Conservation (phyloP, 2,888 invertebrate species). For the Elegia similella region DNA sequence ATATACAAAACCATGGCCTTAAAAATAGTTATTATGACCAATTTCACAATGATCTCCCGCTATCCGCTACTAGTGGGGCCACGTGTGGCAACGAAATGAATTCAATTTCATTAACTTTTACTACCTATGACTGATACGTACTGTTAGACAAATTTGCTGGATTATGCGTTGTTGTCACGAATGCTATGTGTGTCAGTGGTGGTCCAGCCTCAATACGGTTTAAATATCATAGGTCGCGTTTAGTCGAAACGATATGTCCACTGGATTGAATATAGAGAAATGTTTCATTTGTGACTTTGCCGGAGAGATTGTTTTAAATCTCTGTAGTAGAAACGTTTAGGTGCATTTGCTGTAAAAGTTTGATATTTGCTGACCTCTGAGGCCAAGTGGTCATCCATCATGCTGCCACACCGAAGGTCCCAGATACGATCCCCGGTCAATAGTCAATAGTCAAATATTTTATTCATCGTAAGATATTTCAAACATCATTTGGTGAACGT, state of each 20-base stretch:
- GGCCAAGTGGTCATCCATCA: no score
- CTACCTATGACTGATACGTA: conserved; percentile 44
- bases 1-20: background rate
- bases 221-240: conserved; percentile 1
- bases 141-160: conserved; percentile 34
- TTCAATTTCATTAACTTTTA: conserved; percentile 40
- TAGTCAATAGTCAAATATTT: no score
- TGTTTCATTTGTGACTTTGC: no score
- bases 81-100: conserved; percentile 24
- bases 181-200: conserved; percentile 21
- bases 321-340: no score
- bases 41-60: background rate
- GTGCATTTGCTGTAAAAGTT: no score
- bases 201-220: background rate
- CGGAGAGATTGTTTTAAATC: no score
- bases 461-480: no score
- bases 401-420: no score
- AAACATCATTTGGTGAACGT: no score
- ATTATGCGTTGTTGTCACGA: conserved; percentile 45
- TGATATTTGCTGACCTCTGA: no score
- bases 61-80: background rate
- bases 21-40: background rate
- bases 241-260: background rate
- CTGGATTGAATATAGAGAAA: no score
- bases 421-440: no score